These are phyloP conservation scores for Leptopterna dolabrata DNA, from an alignment of 2,888 invertebrate genomes.

Conservation along the genomic window DNA sequence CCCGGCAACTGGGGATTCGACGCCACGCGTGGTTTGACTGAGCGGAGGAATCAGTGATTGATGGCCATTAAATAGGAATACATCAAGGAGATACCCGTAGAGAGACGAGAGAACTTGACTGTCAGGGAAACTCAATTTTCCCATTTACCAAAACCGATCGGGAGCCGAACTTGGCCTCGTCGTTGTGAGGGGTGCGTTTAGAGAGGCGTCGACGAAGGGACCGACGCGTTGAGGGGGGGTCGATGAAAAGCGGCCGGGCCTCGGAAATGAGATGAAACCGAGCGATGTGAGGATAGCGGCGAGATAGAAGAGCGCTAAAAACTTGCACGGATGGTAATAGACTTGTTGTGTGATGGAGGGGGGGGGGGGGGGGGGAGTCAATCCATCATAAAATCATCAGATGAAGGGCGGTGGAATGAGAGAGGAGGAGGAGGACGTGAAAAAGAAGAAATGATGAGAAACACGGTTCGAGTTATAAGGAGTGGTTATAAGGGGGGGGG, in stretches of 20 bases:
- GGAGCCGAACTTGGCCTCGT: background rate
- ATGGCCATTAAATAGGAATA: conserved; percentile 21
- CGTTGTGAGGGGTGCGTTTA: background rate
- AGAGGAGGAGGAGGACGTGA: background rate
- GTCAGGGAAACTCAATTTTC: conserved; percentile 12
- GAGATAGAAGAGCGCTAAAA: background rate
- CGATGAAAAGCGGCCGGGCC: background rate
- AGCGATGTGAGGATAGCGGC: background rate
- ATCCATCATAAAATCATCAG: conserved; percentile 44
- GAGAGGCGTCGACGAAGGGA: background rate
- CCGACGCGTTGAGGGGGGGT: too few relatives aligned
- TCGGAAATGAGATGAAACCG: background rate
- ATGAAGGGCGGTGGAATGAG: too few relatives aligned
- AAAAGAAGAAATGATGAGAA: conserved; percentile 9
- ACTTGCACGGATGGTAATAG: background rate
- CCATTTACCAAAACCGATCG: conserved; percentile 11
- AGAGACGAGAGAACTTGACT: background rate
- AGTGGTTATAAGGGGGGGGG: background rate
- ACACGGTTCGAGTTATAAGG: background rate
- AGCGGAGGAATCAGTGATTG: background rate
- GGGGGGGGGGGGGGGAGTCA: background rate
- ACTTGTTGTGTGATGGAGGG: background rate
- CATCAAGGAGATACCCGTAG: background rate
- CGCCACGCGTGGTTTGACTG: background rate
- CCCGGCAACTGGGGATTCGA: background rate